Percentiles rank a stretch among this genome's conserved stretches.
Evolutionary conservation across 2,888 invertebrate genomes (phyloP).

Genomic region (Himalopsyche tibetana): DNA sequence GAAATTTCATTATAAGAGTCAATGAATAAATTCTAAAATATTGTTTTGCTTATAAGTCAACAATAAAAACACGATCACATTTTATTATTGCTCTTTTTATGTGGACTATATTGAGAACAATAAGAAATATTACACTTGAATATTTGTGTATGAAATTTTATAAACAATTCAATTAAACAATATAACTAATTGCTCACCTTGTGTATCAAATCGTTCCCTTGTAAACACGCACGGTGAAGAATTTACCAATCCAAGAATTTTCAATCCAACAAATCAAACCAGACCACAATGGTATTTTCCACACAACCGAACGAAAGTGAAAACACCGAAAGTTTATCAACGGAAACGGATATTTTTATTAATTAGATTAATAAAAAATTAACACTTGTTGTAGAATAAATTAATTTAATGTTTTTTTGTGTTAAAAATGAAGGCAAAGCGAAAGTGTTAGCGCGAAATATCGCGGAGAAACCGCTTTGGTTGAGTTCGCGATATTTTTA

Average conservation of each 20-base stretch:
- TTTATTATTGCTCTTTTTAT: not conserved
- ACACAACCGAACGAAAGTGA: constrained; percentile 14
- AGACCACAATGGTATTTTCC: constrained; percentile 14
- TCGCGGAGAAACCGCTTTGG: constrained; percentile 34
- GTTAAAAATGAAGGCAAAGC: not conserved
- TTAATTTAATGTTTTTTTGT: constrained; percentile 1
- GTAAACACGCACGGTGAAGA: constrained; percentile 12
- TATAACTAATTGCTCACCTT: constrained; percentile 28
- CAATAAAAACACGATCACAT: not conserved
- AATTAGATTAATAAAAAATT: constrained; percentile 18
- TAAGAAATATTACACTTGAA: not conserved
- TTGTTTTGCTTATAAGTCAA: not conserved
- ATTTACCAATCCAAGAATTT: constrained; percentile 37
- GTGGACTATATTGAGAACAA: not conserved
- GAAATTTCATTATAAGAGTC: no score
- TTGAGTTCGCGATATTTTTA: constrained; percentile 24
- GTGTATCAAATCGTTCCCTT: not conserved
- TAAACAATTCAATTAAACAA: not conserved
- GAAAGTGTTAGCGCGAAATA: constrained; percentile 35
- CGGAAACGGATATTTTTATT: constrained; percentile 11
- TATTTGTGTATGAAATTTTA: not conserved
- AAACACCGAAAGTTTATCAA: constrained; percentile 27
- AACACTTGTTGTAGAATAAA: constrained; percentile 18
- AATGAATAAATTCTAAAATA: no score
- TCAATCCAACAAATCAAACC: constrained; percentile 5